phyloP scores from a whole-genome alignment of 2,888 invertebrate genomes.

The Chalcosyrphus nemorum region DNA sequence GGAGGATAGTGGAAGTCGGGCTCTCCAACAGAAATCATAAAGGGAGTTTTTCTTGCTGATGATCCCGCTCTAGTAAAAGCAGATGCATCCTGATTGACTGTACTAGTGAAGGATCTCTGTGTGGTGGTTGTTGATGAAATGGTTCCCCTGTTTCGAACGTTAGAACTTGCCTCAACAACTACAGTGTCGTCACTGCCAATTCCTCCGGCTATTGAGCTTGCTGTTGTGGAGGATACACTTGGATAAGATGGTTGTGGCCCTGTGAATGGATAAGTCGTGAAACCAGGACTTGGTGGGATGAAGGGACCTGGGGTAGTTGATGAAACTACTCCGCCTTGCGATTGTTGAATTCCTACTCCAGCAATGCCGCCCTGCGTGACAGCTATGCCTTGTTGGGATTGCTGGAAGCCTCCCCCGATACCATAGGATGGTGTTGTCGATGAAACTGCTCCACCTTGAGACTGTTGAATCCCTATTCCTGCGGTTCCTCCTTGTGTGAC shows the following conservation, averaged over 20 bases:
- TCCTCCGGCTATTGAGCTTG: background rate
- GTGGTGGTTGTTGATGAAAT: conserved; percentile 64
- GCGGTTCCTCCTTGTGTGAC: background rate
- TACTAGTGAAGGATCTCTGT: conserved; percentile 51
- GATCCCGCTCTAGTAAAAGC: conserved; percentile 30
- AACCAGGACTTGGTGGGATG: background rate
- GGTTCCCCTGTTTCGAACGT: conserved; percentile 26
- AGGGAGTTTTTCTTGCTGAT: conserved; percentile 73
- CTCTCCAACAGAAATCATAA: conserved; percentile 77
- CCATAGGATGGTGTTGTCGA: no score
- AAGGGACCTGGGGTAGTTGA: conserved; percentile 41
- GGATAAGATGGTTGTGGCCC: conserved; percentile 65
- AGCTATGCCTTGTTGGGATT: conserved; percentile 11
- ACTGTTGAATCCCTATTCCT: conserved; percentile 19
- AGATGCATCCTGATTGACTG: conserved; percentile 39
- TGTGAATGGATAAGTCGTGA: background rate
- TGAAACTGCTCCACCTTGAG: conserved; percentile 49
- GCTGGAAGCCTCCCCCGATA: conserved; percentile 43
- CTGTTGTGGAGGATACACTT: conserved; percentile 6
- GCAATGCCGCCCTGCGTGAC: background rate
- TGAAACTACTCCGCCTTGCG: conserved; percentile 49
- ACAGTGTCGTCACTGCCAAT: conserved; percentile 64
- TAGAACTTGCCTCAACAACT: conserved; percentile 71
- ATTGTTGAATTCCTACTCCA: conserved; percentile 22
- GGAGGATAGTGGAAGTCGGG: conserved; percentile 76